Base-by-base conservation (phyloP, 1,140 invertebrate genomes). In the Hirudo medicinalis region DNA sequence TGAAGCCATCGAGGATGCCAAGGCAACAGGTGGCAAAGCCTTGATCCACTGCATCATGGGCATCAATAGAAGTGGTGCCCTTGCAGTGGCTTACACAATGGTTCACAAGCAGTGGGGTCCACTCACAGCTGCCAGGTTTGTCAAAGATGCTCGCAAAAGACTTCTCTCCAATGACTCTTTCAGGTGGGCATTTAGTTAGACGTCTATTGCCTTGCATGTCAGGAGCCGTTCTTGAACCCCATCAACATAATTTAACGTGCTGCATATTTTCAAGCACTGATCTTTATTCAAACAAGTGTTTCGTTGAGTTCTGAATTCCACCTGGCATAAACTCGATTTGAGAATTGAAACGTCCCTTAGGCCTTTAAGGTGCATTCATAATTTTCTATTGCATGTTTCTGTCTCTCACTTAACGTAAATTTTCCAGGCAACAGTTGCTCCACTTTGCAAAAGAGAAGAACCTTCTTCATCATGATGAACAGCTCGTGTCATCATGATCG, bases 11-110 rank as follows among this genome's bases (percentile, higher is more conserved):
- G 73, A 74, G 25, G 54, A 69, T 22, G 73, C 73, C 13, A 66
- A 63, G 55, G 29, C 43, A 2, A 25, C n/a, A 19, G 70, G 70
- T 29, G 73, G 73, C 6, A 74, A 74, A 55, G 73, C 70, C 5
- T 67, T 74, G 15, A 72, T 74, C 19, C 73, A 74, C 49, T 74
- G 73, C 40, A 40, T 71, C 27, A 67, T 74, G 70, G 73, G 73
- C 40, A 70, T 74, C 29, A 74, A 74, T 36, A 69, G 73, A 43
- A 74, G 73, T 68, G 73, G 73, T 13, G 73, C 67, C 29, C 53
- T 74, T 13, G 49, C 70, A 9, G 66, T 74, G 43, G 70, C 70
- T 2, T 74, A 74, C 40, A 29, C 40, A 8, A 74, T 74, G 73
- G 57, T 74, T 20, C 54, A 74, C 54, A 67, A 74, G 66, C 73